Conservation (phyloP, 2,113 vertebrate species). For the Muntiacus muntjak region DNA sequence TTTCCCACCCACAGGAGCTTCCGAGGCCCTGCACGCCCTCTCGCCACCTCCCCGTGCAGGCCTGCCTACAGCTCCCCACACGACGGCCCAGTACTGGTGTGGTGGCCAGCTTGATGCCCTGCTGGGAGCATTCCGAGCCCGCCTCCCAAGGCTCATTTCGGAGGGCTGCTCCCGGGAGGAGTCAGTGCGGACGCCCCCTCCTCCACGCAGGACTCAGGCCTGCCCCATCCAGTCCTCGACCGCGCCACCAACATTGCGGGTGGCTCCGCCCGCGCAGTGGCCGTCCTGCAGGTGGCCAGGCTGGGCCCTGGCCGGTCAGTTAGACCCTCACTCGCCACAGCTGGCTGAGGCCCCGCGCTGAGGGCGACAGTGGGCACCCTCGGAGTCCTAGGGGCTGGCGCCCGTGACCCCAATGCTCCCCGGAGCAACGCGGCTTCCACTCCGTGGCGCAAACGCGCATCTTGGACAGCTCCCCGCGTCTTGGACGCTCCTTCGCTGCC, state of each 20-base stretch:
- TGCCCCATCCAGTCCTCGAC: neutral
- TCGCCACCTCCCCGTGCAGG: neutral
- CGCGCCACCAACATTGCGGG: neutral
- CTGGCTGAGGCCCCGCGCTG: neutral
- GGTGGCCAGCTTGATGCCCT: neutral
- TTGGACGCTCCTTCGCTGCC: neutral
- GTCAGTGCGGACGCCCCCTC: neutral
- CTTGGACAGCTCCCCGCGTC: accelerated
- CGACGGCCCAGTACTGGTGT: accelerated
- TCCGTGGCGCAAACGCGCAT: accelerated
- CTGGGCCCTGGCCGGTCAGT: neutral
- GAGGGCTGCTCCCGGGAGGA: neutral
- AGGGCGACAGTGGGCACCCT: neutral
- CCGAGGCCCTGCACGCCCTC: too few species aligned
- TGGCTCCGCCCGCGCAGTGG: neutral
- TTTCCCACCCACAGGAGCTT: neutral
- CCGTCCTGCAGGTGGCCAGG: neutral
- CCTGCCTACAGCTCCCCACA: neutral
- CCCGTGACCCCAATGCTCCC: neutral
- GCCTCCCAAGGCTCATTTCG: neutral
- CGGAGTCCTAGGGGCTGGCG: accelerated
- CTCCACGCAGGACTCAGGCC: neutral
- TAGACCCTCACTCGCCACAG: neutral
- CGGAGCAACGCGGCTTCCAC: neutral
- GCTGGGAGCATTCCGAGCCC: neutral